Conservation (phyloP, 1,140 invertebrate genomes). For the Matsumurasca onukii region DNA sequence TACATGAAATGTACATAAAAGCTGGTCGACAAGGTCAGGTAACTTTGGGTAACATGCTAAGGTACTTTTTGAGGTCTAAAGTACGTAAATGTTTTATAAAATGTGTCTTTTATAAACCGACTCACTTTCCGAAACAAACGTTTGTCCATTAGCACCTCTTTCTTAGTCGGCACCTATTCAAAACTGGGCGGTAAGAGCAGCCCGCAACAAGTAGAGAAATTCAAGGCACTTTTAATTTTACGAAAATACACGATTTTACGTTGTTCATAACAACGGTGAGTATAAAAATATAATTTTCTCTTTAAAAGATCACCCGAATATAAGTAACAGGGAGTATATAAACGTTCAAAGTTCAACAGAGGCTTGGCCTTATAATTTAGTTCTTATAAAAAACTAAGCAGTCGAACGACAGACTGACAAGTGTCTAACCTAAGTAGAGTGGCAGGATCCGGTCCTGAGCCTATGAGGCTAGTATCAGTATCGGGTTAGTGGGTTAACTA, state of each 20-base stretch:
- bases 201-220: not conserved
- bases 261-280: constrained; percentile 10
- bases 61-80: constrained; percentile 9
- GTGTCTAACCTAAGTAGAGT: not conserved
- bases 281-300: constrained; percentile 16
- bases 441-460: not conserved
- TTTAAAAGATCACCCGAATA: constrained; percentile 17
- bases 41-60: constrained; percentile 24
- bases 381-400: constrained; percentile 21
- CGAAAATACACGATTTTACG: constrained; percentile 2
- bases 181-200: not conserved
- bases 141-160: not conserved
- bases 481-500: constrained; percentile 2
- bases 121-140: not conserved
- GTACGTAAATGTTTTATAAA: not conserved
- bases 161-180: constrained; percentile 3
- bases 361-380: constrained; percentile 21
- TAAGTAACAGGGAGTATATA: constrained; percentile 21
- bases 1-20: constrained; percentile 20
- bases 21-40: constrained; percentile 14
- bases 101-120: constrained; percentile 5
- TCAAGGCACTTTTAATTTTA: constrained; percentile 13
- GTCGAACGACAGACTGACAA: not conserved
- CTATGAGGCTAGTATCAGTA: constrained; percentile 1
- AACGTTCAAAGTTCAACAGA: constrained; percentile 14